Evolutionary conservation across 2,113 vertebrate species (phyloP), one percentile per base, ranked within the genome.

Genomic region (Corythaeola cristata): DNA sequence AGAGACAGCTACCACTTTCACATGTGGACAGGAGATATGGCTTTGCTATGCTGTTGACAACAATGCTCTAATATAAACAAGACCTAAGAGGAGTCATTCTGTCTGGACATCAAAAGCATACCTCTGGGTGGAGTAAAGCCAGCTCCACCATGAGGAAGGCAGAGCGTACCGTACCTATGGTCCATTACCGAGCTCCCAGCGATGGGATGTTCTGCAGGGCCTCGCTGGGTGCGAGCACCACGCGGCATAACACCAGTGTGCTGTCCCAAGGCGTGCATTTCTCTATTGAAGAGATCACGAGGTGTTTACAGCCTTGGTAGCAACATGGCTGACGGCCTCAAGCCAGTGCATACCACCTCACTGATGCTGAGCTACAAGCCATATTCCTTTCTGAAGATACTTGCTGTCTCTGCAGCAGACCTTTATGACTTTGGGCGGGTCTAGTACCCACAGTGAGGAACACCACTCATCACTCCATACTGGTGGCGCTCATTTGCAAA

Each of bases 111-210:
- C 6, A 30, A 12, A 50, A 64, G n/a, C 27, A 4, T 5, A n/a
- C 18, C 22, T 62, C 6, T 16, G 20, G 27, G 41, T 28, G n/a
- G 32, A 56, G 26, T 11, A 44, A 59, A 47, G 39, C 19, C 3
- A 0, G 18, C 52, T 45, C 24, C 35, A 23, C 20, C 7, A 7
- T 4, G 22, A 24, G 21, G 21, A 45, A 49, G 49, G 47, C 22
- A 23, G 39, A 23, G 19, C 2, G 2, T 19, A 20, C 14, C 2
- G 2, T 6, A 11, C 24, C 41, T 5, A 9, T 1, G 27, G 30
- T 20, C 32, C 2, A 2, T 9, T 18, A 4, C 3, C 0, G 7
- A 24, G 22, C 32, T 32, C 49, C 55, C 41, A 22, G 8, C 3
- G 6, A 16, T 4, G 14, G 49, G 53, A 28, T 17, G 35, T 26